Evolutionary conservation across 2,113 vertebrate genomes (phyloP).

Genomic region (Nerophis lumbriciformis): DNA sequence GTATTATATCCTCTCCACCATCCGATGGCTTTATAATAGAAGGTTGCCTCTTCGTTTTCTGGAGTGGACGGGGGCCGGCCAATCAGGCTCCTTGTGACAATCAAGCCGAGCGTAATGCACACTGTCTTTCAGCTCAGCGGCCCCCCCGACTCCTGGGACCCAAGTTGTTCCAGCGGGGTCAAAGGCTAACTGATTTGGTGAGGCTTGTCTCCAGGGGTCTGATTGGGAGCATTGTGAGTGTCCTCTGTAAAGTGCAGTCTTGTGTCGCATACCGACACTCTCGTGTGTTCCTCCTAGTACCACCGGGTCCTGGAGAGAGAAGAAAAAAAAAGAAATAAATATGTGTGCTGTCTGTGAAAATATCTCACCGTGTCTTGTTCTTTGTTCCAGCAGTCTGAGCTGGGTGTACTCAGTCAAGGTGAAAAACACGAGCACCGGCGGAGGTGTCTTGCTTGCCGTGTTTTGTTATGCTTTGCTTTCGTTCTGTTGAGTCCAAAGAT

Average conservation of each 20-base stretch:
- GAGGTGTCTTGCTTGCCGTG: slow-evolving; percentile 41
- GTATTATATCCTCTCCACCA: slow-evolving; percentile 41
- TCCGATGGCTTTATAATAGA: slow-evolving; percentile 43
- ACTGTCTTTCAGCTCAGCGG: slow-evolving; percentile 61
- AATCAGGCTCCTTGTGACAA: slow-evolving; percentile 41
- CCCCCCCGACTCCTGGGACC: slow-evolving; percentile 40
- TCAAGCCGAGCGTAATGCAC: slow-evolving; percentile 50
- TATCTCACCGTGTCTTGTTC: slow-evolving; percentile 37
- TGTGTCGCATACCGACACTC: slow-evolving; percentile 58
- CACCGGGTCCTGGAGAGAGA: slow-evolving; percentile 28
- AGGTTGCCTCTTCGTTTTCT: slow-evolving; percentile 43
- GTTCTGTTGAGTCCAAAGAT: slow-evolving; percentile 34
- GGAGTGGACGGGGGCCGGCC: slow-evolving; percentile 42
- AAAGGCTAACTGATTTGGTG: slow-evolving; percentile 66
- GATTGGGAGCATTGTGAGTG: slow-evolving; percentile 52
- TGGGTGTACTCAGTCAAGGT: slow-evolving; percentile 42
- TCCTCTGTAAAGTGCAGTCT: slow-evolving; percentile 65
- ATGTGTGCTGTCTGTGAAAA: slow-evolving; percentile 21
- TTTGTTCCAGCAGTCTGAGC: slow-evolving; percentile 48
- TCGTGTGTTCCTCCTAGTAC: slow-evolving; percentile 57
- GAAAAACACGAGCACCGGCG: slow-evolving; percentile 42
- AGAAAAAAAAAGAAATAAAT: slow-evolving; percentile 7
- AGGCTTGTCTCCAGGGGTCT: slow-evolving; percentile 49
- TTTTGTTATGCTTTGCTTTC: slow-evolving; percentile 44
- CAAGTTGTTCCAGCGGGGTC: slow-evolving; percentile 50